Conservation (phyloP, 2,113 vertebrate genomes). For the Ochotona curzoniae region DNA sequence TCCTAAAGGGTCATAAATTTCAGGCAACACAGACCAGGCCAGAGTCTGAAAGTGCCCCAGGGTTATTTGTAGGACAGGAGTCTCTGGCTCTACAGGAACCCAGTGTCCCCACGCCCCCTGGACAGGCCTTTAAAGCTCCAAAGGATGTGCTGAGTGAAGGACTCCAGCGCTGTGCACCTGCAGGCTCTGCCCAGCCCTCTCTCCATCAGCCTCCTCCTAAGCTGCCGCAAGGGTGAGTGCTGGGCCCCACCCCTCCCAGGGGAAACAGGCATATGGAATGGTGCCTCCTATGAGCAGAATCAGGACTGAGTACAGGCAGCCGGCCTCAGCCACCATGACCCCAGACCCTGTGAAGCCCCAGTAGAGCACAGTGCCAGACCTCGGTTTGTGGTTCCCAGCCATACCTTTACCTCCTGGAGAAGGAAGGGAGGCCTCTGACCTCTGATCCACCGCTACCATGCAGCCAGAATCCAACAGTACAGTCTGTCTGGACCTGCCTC, state of each 20-base stretch:
- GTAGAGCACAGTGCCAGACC: background rate
- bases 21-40: background rate
- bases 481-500: background rate
- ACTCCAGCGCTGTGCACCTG: background rate
- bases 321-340: rapidly evolving
- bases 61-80: background rate
- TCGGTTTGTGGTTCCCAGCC: too few relatives aligned
- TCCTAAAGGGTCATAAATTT: background rate
- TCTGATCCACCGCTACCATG: background rate
- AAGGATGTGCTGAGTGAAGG: background rate
- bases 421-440: background rate
- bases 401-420: background rate
- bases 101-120: background rate
- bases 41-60: background rate
- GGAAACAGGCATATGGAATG: background rate
- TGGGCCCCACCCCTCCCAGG: rapidly evolving
- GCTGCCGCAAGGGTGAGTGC: background rate
- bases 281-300: background rate
- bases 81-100: background rate
- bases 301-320: background rate
- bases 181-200: background rate
- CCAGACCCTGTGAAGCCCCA: background rate
- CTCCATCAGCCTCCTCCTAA: background rate
- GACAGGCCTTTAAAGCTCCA: background rate
- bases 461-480: background rate